Evolutionary conservation across 2,113 vertebrate genomes (phyloP).

Genomic region (rabbit (Oryctolagus cuniculus)): DNA sequence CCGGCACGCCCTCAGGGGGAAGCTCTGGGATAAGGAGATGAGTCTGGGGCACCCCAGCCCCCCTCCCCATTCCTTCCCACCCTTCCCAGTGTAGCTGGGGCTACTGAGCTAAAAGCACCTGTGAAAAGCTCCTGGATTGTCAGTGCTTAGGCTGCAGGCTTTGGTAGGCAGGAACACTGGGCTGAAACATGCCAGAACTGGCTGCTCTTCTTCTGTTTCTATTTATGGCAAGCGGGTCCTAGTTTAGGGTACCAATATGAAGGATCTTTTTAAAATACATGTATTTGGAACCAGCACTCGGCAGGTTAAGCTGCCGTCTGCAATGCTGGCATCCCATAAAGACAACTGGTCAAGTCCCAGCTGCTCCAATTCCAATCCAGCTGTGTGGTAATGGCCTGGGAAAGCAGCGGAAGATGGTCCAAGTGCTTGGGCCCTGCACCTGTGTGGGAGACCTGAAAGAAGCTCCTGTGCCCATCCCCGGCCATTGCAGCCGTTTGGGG

Average conservation of each 20-base stretch:
- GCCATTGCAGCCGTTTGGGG: no score
- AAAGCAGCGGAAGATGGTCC: no score
- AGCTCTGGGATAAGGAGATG: no score
- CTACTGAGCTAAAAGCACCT: rapidly evolving
- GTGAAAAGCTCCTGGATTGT: not conserved
- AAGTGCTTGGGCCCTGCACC: no score
- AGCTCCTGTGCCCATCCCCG: no score
- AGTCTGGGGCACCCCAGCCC: not conserved
- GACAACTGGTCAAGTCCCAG: no score
- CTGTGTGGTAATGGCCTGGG: no score
- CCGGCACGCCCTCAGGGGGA: not conserved
- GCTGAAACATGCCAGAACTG: not conserved
- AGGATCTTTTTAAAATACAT: constrained; percentile 15
- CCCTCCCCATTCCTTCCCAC: rapidly evolving
- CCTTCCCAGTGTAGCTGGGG: not conserved
- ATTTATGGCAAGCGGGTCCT: not conserved
- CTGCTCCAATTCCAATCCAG: no score
- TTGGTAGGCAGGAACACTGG: not conserved
- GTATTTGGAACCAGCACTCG: not conserved
- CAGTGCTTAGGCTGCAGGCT: not conserved
- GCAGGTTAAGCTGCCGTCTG: no score
- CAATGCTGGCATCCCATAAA: no score
- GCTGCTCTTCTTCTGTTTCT: constrained; percentile 21
- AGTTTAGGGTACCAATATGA: not conserved
- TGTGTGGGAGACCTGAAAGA: no score